phyloP scores from a whole-genome alignment of 1,140 invertebrate genomes.

The Diabrotica virgifera region DNA sequence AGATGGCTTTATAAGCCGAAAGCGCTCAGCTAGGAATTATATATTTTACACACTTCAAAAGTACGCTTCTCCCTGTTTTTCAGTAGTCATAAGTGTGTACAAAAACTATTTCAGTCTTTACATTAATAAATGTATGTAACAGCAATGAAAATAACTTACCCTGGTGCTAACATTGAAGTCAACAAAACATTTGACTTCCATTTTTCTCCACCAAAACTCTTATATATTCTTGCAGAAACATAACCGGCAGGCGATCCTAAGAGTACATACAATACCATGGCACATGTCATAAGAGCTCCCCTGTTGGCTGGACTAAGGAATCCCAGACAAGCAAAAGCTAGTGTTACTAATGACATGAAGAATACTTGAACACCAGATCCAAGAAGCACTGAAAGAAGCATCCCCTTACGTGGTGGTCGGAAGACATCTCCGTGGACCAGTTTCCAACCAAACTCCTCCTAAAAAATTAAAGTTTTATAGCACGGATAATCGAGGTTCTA shows the following conservation, averaged over 20 bases:
- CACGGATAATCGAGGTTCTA: too few relatives aligned
- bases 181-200: slow-evolving; percentile 98
- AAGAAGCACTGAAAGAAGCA: slow-evolving; percentile 91
- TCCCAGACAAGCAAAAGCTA: slow-evolving; percentile 95
- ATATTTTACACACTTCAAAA: too few relatives aligned
- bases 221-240: slow-evolving; percentile 93
- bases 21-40: too few relatives aligned
- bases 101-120: too few relatives aligned
- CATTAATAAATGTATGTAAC: background rate
- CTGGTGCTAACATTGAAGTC: slow-evolving; percentile 92
- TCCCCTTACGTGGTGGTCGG: slow-evolving; percentile 92
- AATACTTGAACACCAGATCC: slow-evolving; percentile 93
- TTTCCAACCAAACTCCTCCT: slow-evolving; percentile 99
- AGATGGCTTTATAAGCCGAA: too few relatives aligned
- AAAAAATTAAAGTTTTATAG: slow-evolving; percentile 39
- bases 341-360: slow-evolving; percentile 71
- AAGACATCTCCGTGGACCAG: slow-evolving; percentile 95
- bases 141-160: slow-evolving; percentile 41
- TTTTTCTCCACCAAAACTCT: slow-evolving; percentile 95
- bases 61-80: too few relatives aligned
- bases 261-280: slow-evolving; percentile 91
- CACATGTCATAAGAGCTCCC: slow-evolving; percentile 97
- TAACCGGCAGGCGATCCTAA: slow-evolving; percentile 95
- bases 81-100: too few relatives aligned
- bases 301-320: slow-evolving; percentile 98